A percentile compares a stretch with the other conserved stretches of the same genome.
Conservation (phyloP, 2,113 vertebrate genomes). For the Istiophorus platypterus region DNA sequence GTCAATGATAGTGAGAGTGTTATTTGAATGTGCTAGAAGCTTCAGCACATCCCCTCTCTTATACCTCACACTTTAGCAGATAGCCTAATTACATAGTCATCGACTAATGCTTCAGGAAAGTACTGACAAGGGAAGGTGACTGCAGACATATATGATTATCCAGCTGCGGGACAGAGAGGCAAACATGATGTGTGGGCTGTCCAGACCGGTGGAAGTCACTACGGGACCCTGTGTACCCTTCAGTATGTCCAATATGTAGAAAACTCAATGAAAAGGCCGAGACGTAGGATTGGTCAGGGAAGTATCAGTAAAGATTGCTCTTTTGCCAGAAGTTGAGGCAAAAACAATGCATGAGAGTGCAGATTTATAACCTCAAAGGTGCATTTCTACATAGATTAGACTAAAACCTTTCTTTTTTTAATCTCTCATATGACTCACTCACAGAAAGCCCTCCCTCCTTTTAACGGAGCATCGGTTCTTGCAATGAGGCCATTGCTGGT, state of each 20-base stretch:
- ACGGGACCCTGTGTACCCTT: neutral
- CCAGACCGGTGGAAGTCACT: neutral
- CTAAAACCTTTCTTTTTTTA: neutral
- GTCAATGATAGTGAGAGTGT: conserved; percentile 49
- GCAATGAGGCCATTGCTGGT: conserved; percentile 71
- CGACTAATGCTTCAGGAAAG: neutral
- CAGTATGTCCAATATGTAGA: neutral
- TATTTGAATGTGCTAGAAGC: conserved; percentile 40
- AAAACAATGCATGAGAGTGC: neutral
- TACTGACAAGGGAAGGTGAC: neutral
- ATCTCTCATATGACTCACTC: neutral
- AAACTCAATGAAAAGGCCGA: neutral
- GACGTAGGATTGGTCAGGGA: neutral
- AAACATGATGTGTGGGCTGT: neutral
- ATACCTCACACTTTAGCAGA: conserved; percentile 35
- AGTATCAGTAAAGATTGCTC: neutral
- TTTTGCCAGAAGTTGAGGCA: neutral
- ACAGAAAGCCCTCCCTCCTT: conserved; percentile 21
- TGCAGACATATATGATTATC: neutral
- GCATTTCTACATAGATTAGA: neutral
- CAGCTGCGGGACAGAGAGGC: neutral
- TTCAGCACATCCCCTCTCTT: conserved; percentile 3
- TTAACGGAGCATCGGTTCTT: conserved; percentile 49
- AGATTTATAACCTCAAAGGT: neutral
- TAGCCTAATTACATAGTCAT: conserved; percentile 43